Evolutionary conservation across 2,888 invertebrate species (phyloP).

Genomic region (Opisthograptis luteolata): DNA sequence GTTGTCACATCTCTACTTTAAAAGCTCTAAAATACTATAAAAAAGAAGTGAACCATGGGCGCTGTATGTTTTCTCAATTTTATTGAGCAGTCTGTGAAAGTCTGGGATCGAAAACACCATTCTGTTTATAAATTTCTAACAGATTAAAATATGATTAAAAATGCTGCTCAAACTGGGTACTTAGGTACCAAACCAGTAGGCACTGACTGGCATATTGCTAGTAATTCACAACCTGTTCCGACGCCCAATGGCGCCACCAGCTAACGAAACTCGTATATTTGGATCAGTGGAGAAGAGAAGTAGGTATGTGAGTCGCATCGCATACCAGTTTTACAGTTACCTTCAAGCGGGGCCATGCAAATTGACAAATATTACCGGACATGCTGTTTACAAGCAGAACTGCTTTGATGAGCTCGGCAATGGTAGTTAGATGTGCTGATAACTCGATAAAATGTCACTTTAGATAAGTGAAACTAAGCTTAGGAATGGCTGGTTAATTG

Average conservation of each 20-base stretch:
- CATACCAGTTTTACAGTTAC: slow-evolving; percentile 75
- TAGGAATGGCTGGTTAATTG: no score
- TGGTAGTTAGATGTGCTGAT: no score
- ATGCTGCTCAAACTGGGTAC: no score
- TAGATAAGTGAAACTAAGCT: no score
- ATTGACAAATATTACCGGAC: slow-evolving; percentile 9
- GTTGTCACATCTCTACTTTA: no score
- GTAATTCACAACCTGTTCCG: slow-evolving; percentile 23
- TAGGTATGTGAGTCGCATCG: slow-evolving; percentile 60
- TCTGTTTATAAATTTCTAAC: no score
- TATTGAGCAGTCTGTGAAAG: not conserved
- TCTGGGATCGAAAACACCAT: no score
- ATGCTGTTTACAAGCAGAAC: slow-evolving; percentile 1
- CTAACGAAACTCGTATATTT: slow-evolving; percentile 48
- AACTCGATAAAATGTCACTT: no score
- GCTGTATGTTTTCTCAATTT: no score
- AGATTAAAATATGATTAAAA: slow-evolving; percentile 9
- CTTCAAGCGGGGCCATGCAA: slow-evolving; percentile 46
- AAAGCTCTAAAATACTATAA: no score
- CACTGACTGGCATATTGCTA: slow-evolving; percentile 2
- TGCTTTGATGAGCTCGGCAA: not conserved
- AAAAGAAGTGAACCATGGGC: no score
- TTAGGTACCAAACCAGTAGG: no score
- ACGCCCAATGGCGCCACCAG: slow-evolving; percentile 13
- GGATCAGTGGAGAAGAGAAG: slow-evolving; percentile 55